phyloP scores from a whole-genome alignment of 1,140 invertebrate genomes.

The Geopemphigus sp. region DNA sequence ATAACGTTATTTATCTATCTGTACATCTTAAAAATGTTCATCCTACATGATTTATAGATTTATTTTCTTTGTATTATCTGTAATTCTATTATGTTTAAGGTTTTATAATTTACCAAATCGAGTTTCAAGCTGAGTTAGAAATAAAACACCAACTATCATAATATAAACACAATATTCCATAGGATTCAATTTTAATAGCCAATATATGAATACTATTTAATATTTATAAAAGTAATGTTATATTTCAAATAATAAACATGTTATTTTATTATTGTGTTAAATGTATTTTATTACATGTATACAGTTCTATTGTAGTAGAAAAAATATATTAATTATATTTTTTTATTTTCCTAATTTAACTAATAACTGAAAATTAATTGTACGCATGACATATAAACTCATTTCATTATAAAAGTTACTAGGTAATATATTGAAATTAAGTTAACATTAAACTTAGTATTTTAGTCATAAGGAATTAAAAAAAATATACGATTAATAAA shows the following conservation, averaged over 20 bases:
- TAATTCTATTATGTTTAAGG: not conserved
- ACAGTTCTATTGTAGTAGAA: not conserved
- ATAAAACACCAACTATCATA: not conserved
- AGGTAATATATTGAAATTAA: too few species aligned
- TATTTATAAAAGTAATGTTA: not conserved
- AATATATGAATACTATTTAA: too few species aligned
- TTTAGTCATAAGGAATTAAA: too few species aligned
- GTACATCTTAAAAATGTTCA: not conserved
- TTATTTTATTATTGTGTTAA: not conserved
- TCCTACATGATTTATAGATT: not conserved
- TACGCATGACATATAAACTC: too few species aligned
- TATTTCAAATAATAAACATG: not conserved
- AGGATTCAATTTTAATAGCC: too few species aligned
- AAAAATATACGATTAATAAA: too few species aligned
- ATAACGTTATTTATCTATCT: slow-evolving; percentile 1
- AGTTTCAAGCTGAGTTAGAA: not conserved
- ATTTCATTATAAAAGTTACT: too few species aligned
- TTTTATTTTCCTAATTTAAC: too few species aligned
- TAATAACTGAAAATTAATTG: too few species aligned
- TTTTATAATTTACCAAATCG: not conserved
- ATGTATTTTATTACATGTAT: not conserved
- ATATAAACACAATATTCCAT: not conserved
- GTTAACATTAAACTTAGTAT: too few species aligned
- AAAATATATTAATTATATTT: not conserved
- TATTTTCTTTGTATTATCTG: not conserved